Base-by-base conservation (phyloP, 1,140 invertebrate genomes). In the Mamestra configurata region DNA sequence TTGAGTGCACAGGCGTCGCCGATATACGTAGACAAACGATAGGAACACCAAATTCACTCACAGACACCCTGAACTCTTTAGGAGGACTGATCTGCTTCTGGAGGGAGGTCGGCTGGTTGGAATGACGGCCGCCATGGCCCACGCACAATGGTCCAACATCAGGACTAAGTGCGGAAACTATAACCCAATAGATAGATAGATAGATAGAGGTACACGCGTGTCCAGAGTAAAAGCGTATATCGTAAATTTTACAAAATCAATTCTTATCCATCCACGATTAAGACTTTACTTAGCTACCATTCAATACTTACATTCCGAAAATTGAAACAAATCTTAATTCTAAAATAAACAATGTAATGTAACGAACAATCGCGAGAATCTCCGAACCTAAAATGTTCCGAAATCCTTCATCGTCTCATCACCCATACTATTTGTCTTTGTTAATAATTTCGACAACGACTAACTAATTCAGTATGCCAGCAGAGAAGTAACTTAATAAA, bases 391-490 rank as follows among this genome's bases (percentile, higher is more conserved):
- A 70, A 49, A 70, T 27, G 18, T 35, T 13, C 27, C 24, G 13
- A 51, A 53, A 18, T 18, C 61, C 20, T 46, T 71, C 46, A 24
- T 49, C 11, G 22, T 40, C 18, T 43, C 61, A 64, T 18, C 64
- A 35, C 8, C n/a, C 15, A 53, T 35, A 71, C 15, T 35, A 46
- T 71, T 71, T 71, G 53, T 53, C 24, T 71, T 51, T 18, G 68
- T 57, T 73, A 73, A 57, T 76, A 64, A 76, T 76, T 76, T 76
- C 24, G 53, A 35, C 68, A 77, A 53, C 24, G 22, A n/a, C 40
- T 5, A 35, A 40, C 57, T 64, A 35, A 77, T 64, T 77, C 57
- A 11, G 57, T 64, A 77, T 77, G 15, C 73, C 40, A 35, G 53
- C 37, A 37, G 46, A 11, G 40, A 40, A 35, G 31, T 53, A 68